These are phyloP conservation scores for Tetraneura akinire DNA, from an alignment of 1,140 invertebrate species.

Conservation along the genomic window DNA sequence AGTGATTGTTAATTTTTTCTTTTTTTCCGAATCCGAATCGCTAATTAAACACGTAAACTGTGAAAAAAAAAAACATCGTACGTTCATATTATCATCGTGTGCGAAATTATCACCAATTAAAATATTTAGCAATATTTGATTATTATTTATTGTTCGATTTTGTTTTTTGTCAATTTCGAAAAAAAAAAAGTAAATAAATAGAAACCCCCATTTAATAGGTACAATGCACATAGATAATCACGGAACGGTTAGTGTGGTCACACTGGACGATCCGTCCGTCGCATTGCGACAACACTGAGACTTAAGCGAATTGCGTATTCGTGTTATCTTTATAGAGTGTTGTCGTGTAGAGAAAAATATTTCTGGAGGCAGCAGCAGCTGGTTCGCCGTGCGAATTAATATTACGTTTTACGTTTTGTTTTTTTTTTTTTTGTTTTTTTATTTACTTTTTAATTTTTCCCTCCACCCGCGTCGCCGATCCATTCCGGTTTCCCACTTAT, in stretches of 20 bases:
- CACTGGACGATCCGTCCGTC: background rate
- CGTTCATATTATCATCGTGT: background rate
- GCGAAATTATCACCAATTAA: constrained; percentile 22
- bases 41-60: background rate
- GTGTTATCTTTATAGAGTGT: too few relatives aligned
- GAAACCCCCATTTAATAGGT: background rate
- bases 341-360: background rate
- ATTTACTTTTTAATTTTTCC: too few relatives aligned
- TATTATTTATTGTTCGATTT: constrained; percentile 26
- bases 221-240: background rate
- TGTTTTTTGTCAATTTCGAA: constrained; percentile 22
- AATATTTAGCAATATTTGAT: constrained; percentile 13
- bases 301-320: too few relatives aligned
- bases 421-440: too few relatives aligned
- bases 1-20: too few relatives aligned
- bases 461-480: too few relatives aligned
- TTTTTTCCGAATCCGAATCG: background rate
- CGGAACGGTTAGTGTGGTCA: background rate
- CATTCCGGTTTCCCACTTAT: too few relatives aligned
- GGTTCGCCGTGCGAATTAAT: too few relatives aligned
- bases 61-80: background rate
- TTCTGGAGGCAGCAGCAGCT: background rate
- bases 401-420: too few relatives aligned
- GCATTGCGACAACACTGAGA: too few relatives aligned
- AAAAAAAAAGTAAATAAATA: background rate